phyloP scores from a whole-genome alignment of 2,888 invertebrate species.

The Chrysotoxum bicinctum region DNA sequence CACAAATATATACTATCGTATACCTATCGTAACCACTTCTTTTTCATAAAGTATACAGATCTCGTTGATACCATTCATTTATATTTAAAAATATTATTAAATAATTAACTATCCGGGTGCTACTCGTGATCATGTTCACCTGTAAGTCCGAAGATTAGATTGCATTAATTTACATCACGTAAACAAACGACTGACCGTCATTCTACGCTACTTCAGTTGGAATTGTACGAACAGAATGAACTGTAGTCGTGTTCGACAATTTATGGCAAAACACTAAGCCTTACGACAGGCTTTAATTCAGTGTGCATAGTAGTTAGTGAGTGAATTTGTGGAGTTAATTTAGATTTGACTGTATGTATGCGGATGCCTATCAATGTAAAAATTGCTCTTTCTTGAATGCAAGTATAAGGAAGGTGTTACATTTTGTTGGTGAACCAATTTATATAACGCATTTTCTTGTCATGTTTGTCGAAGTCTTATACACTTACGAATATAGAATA shows the following conservation, averaged over 20 bases:
- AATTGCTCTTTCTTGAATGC: neutral
- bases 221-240: neutral
- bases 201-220: neutral
- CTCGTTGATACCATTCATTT: neutral
- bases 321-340: constrained; percentile 27
- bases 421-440: neutral
- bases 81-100: neutral
- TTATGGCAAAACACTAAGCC: constrained; percentile 39
- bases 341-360: neutral
- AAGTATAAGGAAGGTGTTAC: neutral
- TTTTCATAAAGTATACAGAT: neutral
- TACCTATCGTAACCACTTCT: neutral
- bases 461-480: neutral
- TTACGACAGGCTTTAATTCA: constrained; percentile 30
- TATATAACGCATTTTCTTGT: neutral
- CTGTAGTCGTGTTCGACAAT: constrained; percentile 13
- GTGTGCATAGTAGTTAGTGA: neutral
- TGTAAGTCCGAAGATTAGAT: constrained; percentile 20
- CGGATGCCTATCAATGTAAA: neutral
- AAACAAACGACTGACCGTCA: constrained; percentile 10
- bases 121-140: constrained; percentile 7
- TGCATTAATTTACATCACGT: constrained; percentile 19
- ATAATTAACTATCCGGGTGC: constrained; percentile 8
- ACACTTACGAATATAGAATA: neutral
- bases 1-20: neutral